A percentile compares a stretch with the other conserved stretches of the same genome.
These are phyloP conservation scores for Rhaphigaster nebulosa DNA, from an alignment of 2,888 invertebrate genomes.

Conservation along the genomic window DNA sequence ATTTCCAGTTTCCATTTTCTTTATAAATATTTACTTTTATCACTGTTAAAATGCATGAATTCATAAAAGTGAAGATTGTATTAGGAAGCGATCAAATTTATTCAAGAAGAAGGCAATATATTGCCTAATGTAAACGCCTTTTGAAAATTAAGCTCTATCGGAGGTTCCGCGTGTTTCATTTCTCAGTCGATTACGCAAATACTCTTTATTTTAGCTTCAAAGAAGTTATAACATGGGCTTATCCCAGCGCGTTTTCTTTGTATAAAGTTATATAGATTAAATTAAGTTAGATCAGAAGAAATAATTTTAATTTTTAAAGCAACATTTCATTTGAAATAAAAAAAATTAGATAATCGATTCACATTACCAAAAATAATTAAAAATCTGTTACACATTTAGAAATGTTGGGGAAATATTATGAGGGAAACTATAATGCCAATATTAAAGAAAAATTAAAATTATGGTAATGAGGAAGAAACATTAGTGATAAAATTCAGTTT, in stretches of 20 bases:
- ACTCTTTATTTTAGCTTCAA: background rate
- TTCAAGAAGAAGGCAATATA: background rate
- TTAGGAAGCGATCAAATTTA: background rate
- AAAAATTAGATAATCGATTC: too few species aligned
- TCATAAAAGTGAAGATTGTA: background rate
- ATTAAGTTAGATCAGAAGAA: too few species aligned
- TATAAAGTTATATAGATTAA: too few species aligned
- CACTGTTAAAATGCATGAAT: background rate
- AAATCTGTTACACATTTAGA: too few species aligned
- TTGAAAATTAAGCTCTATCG: background rate
- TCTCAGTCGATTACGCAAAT: background rate
- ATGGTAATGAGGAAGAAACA: too few species aligned
- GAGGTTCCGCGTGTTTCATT: background rate
- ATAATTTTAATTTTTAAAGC: too few species aligned
- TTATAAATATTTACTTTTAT: conserved; percentile 9
- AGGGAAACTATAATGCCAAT: too few species aligned
- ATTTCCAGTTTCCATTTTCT: background rate
- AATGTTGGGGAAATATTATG: too few species aligned
- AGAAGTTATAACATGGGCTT: background rate
- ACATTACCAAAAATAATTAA: too few species aligned
- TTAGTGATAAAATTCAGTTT: too few species aligned
- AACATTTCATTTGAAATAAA: too few species aligned
- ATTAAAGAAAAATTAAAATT: too few species aligned
- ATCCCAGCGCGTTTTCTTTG: background rate
- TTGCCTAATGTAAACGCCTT: conserved; percentile 5